Evolutionary conservation across 2,113 vertebrate species (phyloP).

Genomic region (zebrafish (Danio rerio)): GRCz12tu NC_133181.1:44647001-44647500

Average conservation of each 20-base stretch:
- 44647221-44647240: not conserved
- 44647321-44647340: not conserved
- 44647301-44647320: not conserved
- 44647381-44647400: not conserved
- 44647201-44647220: not conserved
- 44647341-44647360: not conserved
- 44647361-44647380: conserved; percentile 10
- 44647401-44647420: not conserved
- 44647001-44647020: not conserved
- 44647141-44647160: conserved; percentile 8
- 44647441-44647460: no score
- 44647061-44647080: conserved; percentile 8
- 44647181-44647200: not conserved
- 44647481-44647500: no score
- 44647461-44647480: no score
- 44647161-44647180: not conserved
- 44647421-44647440: no score
- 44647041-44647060: not conserved
- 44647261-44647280: conserved; percentile 14
- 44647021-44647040: not conserved
- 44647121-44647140: not conserved
- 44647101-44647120: conserved; percentile 12
- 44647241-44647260: not conserved
- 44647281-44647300: conserved; percentile 11
- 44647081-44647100: conserved; percentile 3